phyloP scores from a whole-genome alignment of 2,797 vertebrate species.

The Megalops cyprinoides region DNA sequence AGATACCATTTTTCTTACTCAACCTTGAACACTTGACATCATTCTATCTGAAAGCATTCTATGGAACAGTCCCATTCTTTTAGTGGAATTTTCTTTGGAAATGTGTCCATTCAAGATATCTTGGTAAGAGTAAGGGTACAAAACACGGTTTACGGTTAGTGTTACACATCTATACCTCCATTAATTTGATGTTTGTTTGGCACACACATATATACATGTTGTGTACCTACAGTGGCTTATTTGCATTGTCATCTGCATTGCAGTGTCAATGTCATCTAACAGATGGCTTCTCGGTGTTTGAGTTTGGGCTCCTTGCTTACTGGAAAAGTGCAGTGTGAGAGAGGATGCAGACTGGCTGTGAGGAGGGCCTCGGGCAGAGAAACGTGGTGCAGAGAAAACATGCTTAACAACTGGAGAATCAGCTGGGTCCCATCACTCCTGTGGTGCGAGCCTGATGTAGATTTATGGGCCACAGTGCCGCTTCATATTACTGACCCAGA shows the following conservation, averaged over 20 bases:
- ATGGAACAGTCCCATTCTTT: not conserved
- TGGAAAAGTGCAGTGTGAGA: not conserved
- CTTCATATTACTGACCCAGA: conserved; percentile 56
- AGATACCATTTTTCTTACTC: not conserved
- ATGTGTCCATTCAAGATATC: not conserved
- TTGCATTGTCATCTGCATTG: too few species aligned
- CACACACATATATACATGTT: too few species aligned
- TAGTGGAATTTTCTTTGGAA: not conserved
- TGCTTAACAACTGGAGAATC: conserved; percentile 50
- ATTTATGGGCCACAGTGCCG: conserved; percentile 49
- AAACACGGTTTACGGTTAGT: not conserved
- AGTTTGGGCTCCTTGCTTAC: not conserved
- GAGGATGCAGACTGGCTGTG: conserved; percentile 9
- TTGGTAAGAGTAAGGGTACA: not conserved
- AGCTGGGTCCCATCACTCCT: conserved; percentile 43
- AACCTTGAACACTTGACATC: not conserved
- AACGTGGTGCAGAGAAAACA: conserved; percentile 53
- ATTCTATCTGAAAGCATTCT: not conserved
- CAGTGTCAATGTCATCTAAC: not conserved
- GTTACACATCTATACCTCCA: not conserved
- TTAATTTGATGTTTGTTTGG: not conserved
- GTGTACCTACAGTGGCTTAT: too few species aligned
- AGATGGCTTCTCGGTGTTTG: not conserved
- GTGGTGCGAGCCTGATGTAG: conserved; percentile 35
- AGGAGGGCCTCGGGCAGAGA: conserved; percentile 39